These are phyloP conservation scores for Geranospiza caerulescens DNA, from an alignment of 2,797 vertebrate species.

Conservation along the genomic window DNA sequence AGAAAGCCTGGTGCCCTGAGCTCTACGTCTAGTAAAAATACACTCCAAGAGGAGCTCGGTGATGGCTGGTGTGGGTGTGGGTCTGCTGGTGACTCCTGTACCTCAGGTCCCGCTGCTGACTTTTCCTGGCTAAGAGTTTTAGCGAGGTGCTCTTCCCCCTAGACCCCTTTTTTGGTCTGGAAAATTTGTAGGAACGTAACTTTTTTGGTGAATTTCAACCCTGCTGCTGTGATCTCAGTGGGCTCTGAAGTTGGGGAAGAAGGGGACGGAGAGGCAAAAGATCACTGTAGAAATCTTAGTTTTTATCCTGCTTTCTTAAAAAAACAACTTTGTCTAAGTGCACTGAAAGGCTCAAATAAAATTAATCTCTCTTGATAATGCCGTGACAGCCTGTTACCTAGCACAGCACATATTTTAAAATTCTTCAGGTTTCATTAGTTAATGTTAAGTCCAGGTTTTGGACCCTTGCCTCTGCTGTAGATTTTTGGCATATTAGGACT, in stretches of 20 bases:
- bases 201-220: not conserved
- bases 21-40: not conserved
- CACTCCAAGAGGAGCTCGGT: not conserved
- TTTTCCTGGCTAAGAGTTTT: not conserved
- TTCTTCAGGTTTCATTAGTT: constrained; percentile 2
- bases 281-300: not conserved
- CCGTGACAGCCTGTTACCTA: not conserved
- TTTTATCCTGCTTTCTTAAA: not conserved
- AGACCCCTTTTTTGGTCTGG: not conserved
- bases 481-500: not conserved
- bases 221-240: not conserved
- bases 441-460: not conserved
- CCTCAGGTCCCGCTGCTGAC: not conserved
- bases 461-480: not conserved
- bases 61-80: not conserved
- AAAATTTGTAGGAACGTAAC: not conserved
- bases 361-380: not conserved
- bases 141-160: not conserved
- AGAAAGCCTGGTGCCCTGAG: not conserved
- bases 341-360: not conserved
- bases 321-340: not conserved
- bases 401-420: not conserved
- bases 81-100: not conserved
- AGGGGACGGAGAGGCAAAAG: not conserved
- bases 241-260: not conserved